Percentiles rank a stretch among this genome's conserved stretches.
Evolutionary conservation across 2,797 vertebrate species (phyloP).

Genomic region (Coilia nasus): DNA sequence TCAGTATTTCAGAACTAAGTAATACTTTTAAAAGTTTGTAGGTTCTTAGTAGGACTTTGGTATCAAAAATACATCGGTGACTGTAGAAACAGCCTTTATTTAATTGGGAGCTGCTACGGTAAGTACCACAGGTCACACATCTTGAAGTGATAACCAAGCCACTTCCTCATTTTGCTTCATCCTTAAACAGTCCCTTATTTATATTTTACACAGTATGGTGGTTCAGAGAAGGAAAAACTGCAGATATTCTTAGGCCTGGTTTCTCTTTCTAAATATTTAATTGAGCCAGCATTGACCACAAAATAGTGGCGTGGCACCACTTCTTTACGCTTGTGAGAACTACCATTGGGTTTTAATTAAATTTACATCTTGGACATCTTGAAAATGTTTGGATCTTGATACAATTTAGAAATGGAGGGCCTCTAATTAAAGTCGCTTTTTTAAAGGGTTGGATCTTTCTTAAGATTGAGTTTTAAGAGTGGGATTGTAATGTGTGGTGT

Average conservation of each 20-base stretch:
- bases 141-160: not conserved
- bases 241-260: not conserved
- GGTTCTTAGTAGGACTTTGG: not conserved
- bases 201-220: not conserved
- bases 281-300: constrained; percentile 1
- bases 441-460: not conserved
- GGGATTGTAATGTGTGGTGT: not conserved
- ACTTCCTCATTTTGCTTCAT: not conserved
- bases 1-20: not conserved
- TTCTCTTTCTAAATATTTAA: not conserved
- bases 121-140: not conserved
- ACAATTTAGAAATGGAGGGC: not conserved
- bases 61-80: not conserved
- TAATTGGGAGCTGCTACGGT: not conserved
- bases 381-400: not conserved
- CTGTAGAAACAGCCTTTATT: not conserved
- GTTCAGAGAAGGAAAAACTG: not conserved
- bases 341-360: not conserved
- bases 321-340: not conserved
- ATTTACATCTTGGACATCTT: not conserved
- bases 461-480: not conserved
- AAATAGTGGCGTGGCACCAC: not conserved
- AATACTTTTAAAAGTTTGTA: not conserved
- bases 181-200: constrained; percentile 17
- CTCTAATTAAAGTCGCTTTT: not conserved